Conservation (phyloP, 2,797 vertebrate species). For the Monodelphis domestica region DNA sequence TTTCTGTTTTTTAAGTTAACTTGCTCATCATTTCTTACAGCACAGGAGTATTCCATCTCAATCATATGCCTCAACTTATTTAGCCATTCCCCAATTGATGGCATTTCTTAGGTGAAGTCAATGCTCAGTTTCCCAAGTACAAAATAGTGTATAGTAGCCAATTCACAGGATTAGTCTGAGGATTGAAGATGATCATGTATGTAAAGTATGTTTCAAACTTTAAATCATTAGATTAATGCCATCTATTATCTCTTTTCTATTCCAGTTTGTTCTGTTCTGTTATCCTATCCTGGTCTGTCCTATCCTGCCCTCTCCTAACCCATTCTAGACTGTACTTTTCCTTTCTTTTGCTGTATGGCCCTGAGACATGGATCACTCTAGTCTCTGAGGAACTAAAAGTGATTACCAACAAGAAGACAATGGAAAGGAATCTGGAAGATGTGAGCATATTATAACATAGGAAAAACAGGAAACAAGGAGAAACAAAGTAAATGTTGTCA, state of each 20-base stretch:
- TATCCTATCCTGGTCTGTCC: neutral
- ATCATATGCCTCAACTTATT: too few relatives aligned
- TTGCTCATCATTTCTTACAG: too few relatives aligned
- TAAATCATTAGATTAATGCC: neutral
- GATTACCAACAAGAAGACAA: neutral
- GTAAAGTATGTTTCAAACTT: neutral
- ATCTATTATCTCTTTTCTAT: neutral
- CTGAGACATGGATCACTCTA: neutral
- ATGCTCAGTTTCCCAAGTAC: neutral
- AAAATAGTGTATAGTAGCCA: neutral
- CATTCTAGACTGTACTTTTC: neutral
- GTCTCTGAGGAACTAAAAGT: neutral
- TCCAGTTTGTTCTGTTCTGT: neutral
- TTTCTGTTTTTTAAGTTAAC: too few relatives aligned
- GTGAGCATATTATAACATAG: neutral
- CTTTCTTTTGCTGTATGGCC: neutral
- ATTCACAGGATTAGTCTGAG: neutral
- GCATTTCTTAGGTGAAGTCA: neutral
- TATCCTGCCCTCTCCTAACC: neutral
- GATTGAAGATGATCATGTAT: neutral
- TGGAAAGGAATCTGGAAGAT: neutral
- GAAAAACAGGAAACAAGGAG: neutral
- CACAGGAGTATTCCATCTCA: too few relatives aligned
- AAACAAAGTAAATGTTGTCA: neutral
- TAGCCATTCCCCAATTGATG: too few relatives aligned